These are phyloP conservation scores for Rallus limicola DNA, from an alignment of 2,113 vertebrate species.

Conservation along the genomic window DNA sequence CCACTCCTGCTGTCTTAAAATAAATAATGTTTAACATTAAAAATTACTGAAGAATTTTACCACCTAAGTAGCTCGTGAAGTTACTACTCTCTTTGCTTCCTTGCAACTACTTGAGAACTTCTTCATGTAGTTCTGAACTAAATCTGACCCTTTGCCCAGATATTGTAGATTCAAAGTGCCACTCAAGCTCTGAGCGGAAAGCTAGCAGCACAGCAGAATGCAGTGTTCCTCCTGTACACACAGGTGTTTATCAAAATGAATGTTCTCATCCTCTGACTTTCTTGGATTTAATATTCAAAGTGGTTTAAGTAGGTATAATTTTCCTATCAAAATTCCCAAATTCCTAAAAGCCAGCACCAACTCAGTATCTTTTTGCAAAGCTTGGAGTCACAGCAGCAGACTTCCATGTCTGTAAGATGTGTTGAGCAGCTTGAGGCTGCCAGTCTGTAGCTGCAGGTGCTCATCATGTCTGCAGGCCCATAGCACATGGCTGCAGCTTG, in stretches of 20 bases:
- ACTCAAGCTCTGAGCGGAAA: not conserved
- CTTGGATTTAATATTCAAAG: not conserved
- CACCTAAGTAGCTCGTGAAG: not conserved
- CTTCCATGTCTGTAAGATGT: not conserved
- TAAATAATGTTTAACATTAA: not conserved
- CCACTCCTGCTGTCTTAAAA: not conserved
- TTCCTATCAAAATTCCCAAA: not conserved
- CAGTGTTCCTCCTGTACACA: rapidly evolving
- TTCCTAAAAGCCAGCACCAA: not conserved
- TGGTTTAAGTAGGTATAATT: not conserved
- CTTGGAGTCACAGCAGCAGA: not conserved
- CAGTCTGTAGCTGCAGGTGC: not conserved
- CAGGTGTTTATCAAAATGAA: rapidly evolving
- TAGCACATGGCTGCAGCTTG: not conserved
- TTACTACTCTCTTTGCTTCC: not conserved
- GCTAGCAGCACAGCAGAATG: not conserved
- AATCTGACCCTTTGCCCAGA: not conserved
- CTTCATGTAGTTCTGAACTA: not conserved
- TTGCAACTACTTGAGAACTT: not conserved
- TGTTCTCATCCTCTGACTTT: too few species aligned
- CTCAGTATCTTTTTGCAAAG: not conserved
- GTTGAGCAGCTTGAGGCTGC: not conserved
- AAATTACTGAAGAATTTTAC: not conserved
- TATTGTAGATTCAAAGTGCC: not conserved
- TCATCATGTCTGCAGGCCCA: rapidly evolving